Percentiles rank a stretch among this genome's conserved stretches.
phyloP scores from a whole-genome alignment of 2,797 vertebrate genomes.

The Lycodopsis pacificus region DNA sequence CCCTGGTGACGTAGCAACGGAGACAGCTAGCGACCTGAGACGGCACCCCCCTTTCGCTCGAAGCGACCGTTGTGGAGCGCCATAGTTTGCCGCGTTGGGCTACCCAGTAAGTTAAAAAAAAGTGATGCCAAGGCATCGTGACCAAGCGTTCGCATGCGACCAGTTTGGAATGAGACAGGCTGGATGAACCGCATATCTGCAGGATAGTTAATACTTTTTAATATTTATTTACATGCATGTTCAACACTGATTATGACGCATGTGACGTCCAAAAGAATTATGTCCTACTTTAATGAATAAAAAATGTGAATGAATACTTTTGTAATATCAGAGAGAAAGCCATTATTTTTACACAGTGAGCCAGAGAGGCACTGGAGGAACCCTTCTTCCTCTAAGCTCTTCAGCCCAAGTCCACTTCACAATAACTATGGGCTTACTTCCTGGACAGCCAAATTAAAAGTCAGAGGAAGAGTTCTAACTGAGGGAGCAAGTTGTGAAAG shows the following conservation, averaged over 20 bases:
- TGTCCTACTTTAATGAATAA: too few relatives aligned
- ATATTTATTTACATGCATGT: neutral
- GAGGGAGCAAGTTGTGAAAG: neutral
- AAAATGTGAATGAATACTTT: neutral
- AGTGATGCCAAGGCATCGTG: neutral
- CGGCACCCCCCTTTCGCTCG: too few relatives aligned
- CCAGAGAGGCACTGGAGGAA: neutral
- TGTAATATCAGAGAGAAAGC: neutral
- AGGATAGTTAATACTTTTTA: too few relatives aligned
- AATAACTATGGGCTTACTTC: neutral
- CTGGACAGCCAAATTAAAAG: neutral
- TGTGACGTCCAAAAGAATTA: too few relatives aligned
- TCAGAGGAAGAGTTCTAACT: neutral
- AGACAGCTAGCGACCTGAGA: too few relatives aligned
- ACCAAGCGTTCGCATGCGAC: neutral
- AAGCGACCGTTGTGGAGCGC: too few relatives aligned
- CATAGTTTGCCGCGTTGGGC: too few relatives aligned
- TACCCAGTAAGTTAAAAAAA: too few relatives aligned
- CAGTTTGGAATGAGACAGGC: neutral
- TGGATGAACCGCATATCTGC: neutral
- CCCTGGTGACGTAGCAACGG: too few relatives aligned
- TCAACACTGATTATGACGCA: neutral
- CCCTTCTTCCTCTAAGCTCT: neutral
- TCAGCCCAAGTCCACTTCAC: neutral
- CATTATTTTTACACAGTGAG: neutral